These are phyloP conservation scores for Aporophyla nigra DNA, from an alignment of 2,888 invertebrate genomes.

Conservation along the genomic window DNA sequence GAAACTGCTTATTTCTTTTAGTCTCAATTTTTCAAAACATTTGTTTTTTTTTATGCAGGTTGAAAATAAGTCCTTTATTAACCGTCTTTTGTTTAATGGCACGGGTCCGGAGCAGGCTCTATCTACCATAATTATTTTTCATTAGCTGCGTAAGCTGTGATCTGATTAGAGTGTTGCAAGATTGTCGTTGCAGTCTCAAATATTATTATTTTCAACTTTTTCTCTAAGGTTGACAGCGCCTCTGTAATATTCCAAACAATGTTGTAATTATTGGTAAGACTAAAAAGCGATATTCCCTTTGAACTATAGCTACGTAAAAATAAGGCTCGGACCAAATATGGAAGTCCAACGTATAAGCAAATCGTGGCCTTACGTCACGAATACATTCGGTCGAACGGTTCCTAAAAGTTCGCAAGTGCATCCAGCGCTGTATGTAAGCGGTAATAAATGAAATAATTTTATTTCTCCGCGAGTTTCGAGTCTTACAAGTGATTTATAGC, in stretches of 20 bases:
- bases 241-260: no score
- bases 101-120: no score
- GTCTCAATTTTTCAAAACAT: background rate
- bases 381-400: conserved; percentile 43
- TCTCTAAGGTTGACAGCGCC: no score
- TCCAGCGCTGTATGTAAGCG: conserved; percentile 58
- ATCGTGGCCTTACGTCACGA: background rate
- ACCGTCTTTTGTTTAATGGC: no score
- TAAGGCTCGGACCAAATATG: conserved; percentile 15
- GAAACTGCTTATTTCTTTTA: background rate
- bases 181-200: no score
- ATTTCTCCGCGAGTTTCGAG: conserved; percentile 66
- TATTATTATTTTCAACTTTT: no score
- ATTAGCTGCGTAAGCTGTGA: no score
- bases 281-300: background rate
- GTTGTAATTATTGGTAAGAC: no score
- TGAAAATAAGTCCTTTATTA: no score
- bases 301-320: background rate
- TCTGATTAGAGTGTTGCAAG: no score
- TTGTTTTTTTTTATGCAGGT: no score
- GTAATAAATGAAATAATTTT: conserved; percentile 69
- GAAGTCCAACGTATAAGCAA: background rate
- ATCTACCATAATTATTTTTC: no score
- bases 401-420: conserved; percentile 65
- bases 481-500: conserved; percentile 69